phyloP scores from a whole-genome alignment of 2,888 invertebrate species.

The Halocaridina rubra region DNA sequence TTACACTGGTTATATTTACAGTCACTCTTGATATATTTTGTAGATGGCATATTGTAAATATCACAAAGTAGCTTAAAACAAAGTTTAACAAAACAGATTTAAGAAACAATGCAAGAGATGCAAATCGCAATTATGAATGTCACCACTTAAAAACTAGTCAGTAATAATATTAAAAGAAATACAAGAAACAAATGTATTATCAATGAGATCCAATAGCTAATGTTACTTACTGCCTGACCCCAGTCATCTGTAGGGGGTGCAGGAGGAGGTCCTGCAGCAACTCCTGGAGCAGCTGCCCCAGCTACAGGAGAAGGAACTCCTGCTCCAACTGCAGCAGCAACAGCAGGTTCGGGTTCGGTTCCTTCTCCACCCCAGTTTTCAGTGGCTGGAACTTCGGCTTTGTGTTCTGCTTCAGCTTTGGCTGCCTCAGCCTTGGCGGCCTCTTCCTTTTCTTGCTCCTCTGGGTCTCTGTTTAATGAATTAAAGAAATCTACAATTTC shows the following conservation, averaged over 20 bases:
- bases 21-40: no score
- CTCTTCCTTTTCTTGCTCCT: conserved; percentile 97
- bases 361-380: conserved; percentile 61
- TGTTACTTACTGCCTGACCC: conserved; percentile 64
- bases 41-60: no score
- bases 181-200: not conserved
- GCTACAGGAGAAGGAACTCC: conserved; percentile 75
- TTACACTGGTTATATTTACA: no score
- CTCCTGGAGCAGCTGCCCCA: conserved; percentile 65
- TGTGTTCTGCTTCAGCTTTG: conserved; percentile 67
- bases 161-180: not conserved
- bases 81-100: no score
- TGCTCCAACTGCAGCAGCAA: conserved; percentile 67
- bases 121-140: no score
- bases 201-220: not conserved
- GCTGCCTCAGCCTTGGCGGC: conserved; percentile 86
- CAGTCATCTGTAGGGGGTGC: conserved; percentile 65
- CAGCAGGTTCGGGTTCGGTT: conserved; percentile 73
- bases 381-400: conserved; percentile 66
- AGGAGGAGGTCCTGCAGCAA: conserved; percentile 61
- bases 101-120: no score
- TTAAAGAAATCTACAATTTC: no score
- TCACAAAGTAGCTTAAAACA: no score
- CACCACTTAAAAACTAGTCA: no score
- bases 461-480: conserved; percentile 89